Base-by-base conservation (phyloP, 2,888 invertebrate genomes). In the Leptodirus hochenwartii region DNA sequence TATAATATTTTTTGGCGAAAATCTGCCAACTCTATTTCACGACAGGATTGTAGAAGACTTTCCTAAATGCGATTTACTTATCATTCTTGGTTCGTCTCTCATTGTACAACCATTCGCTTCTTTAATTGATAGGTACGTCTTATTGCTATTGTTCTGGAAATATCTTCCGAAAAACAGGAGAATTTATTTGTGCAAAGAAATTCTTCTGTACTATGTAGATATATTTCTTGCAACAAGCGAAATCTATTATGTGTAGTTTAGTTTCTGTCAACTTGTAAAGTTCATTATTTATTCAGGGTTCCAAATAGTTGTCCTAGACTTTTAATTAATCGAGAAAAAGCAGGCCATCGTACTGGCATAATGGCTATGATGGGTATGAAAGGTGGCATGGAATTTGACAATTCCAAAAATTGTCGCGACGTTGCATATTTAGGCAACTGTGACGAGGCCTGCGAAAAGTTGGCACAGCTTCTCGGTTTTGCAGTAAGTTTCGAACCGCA, bases 21-120 rank as follows among this genome's bases (percentile, higher is more conserved):
- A 69, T 48, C 62, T 95, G 10, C 91, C 95, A 0, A 58, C 62
- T 1, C 62, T 72, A 38, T 95, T 91, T 50, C 75, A 79, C 42
- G 48, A 53, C 4, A 64, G 69, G 38, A 62, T 77, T 6, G 58
- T 63, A 13, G 56, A 61, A 41, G 93, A 95, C 57, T 85, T 95
- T 48, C 59, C 66, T 23, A 60, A 75, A 33, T 93, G 91, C 49
- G 91, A 95, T 55, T 61, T 95, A 45, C 64, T 96, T 14, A 81
- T 96, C 32, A 78, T 96, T 15, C 78, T 96, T 74, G 95, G 95
- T 1, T 91, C 95, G 0, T 93, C 91, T 1, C 61, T 95, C 34
- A 78, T 77, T 41, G 95, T 96, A 1, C 87, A 90, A 44, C 95
- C 95, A 0, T 95, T 95, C 57, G 90, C 91, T 1, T 81, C 84